Evolutionary conservation across 2,113 vertebrate species (phyloP).

Genomic region (Petrocephalus zakoni): DNA sequence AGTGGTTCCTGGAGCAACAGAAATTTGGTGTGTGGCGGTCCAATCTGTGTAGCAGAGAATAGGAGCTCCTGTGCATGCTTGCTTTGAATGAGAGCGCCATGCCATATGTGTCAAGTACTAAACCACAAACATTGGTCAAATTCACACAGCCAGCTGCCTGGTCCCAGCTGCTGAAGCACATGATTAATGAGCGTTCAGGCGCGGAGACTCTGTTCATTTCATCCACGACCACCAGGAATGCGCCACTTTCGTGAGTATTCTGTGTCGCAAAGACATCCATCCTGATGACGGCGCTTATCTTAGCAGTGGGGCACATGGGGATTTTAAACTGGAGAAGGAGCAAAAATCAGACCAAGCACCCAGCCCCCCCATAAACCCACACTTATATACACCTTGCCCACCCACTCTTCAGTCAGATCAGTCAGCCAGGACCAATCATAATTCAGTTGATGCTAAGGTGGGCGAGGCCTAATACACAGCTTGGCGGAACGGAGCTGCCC

Average conservation of each 20-base stretch:
- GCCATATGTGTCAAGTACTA: not conserved
- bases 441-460: not conserved
- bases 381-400: not conserved
- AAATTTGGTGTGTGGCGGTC: not conserved
- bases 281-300: not conserved
- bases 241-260: not conserved
- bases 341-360: not conserved
- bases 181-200: not conserved
- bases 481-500: not conserved
- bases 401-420: constrained; percentile 24
- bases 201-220: not conserved
- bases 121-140: not conserved
- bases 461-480: not conserved
- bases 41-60: not conserved
- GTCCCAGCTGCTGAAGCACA: not conserved
- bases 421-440: constrained; percentile 10
- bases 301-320: not conserved
- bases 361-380: not conserved
- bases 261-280: not conserved
- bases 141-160: not conserved
- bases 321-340: constrained; percentile 5
- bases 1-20: not conserved
- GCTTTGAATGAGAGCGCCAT: not conserved
- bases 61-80: not conserved
- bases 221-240: not conserved